Evolutionary conservation across 2,888 invertebrate genomes (phyloP), one percentile per base, ranked within the genome.

Genomic region (Mimachlamys varia): DNA sequence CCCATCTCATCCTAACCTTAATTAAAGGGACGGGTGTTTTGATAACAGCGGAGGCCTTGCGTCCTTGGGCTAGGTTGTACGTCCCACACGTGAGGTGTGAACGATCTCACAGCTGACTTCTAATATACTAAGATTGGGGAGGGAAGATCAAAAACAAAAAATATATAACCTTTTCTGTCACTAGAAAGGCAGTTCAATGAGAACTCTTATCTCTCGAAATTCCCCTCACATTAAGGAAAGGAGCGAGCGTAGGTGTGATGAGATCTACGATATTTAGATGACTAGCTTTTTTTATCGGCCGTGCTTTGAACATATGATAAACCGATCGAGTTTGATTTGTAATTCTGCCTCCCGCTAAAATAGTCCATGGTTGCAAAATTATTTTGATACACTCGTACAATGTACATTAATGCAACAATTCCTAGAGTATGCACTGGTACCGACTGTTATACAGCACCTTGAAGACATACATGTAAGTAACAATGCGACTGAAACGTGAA

Each of bases 11-110:
- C 33, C 27, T 17, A 7, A 27, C 33, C 3, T 76, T 76, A 33
- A 76, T 76, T 76, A 76, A 33, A 76, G 76, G 76, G 76, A 76
- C 76, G 12, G 27, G 76, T 76, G 33, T 76, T 76, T 76, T 76
- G 76, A 76, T 76, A 76, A 76, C 33, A 76, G 76, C 76, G 0
- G 33, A 33, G 33, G 0, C 62, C 7, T 3, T 7, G 44, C 7
- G 62, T 62, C 62, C n/a, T 62, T 62, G 62, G 62, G 22, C n/a
- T 33, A 27, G 33, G 76, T 12, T 15, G n/a, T n/a, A 33, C 27
- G 76, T 76, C 27, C 33, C 76, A 76, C 76, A 76, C 76, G 27
- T 27, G 76, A 76, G 15, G 76, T 27, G 76, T 27, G 76, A 76
- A 33, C 13, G 22, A 15, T 76, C 76, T 15, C 33, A 76, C 76